Evolutionary conservation across 2,888 invertebrate genomes (phyloP), one percentile per base, ranked within the genome.

Genomic region (Agapostemon virescens): DNA sequence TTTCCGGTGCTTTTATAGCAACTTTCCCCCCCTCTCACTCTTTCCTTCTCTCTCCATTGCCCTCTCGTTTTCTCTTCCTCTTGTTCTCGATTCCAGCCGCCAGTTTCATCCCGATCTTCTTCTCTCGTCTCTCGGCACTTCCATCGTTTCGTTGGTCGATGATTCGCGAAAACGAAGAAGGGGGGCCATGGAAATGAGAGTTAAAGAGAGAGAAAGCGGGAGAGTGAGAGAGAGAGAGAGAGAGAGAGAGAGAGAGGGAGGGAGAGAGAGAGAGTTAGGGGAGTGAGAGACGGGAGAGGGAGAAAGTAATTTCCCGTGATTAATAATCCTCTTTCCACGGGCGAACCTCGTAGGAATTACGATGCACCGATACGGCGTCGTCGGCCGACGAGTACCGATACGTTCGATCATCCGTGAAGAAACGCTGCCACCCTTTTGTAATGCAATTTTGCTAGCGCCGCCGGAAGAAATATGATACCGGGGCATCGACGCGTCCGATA

Each of bases 301-400:
- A 33, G 30, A 79, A 63, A 79, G 79, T 73, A 72, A 84, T 86
- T 86, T 85, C 77, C 79, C 52, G 86, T 82, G 86, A 85, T 86
- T 85, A 85, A 85, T 86, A 85, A 85, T 74, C 77, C 77, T 52
- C 77, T 74, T 72, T 84, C 42, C 61, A 49, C 45, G 17, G 23
- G 26, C 45, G 72, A 49, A 61, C 45, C 66, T 61, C 61, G 42
- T 26, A 58, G 68, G 52, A 63, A 72, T 77, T 64, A 55, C 55
- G 73, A 66, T 67, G 73, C 73, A 40, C 30, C 72, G 33, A 63
- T 63, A 63, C 61, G 33, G 26, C 40, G 49, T 58, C 38, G 66
- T 63, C 23, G 68, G 30, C 63, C 38, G 67, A 71, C 61, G 49
- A 36, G 55, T 26, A 69, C 66, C 78, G 79, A 77, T 71, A 49